These are phyloP conservation scores for Microctonus brassicae DNA, from an alignment of 2,888 invertebrate genomes.

Conservation along the genomic window DNA sequence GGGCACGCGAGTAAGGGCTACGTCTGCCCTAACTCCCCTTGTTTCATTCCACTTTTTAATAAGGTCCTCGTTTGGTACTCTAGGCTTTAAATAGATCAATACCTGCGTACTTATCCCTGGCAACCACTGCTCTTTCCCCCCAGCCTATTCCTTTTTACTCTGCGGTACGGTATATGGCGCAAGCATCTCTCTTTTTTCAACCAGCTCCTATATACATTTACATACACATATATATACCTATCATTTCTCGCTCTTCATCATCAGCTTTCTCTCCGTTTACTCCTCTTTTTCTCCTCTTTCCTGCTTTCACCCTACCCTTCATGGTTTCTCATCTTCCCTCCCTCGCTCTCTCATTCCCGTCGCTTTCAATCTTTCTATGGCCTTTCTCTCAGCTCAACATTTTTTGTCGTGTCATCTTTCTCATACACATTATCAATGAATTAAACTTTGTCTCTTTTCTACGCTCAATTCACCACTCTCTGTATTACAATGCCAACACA, in stretches of 20 bases:
- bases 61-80: constrained; percentile 71
- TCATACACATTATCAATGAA: constrained; percentile 44
- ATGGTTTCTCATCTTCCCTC: constrained; percentile 36
- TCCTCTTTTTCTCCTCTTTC: constrained; percentile 25
- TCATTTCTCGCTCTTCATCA: constrained; percentile 33
- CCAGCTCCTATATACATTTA: constrained; percentile 11
- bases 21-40: constrained; percentile 58
- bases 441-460: constrained; percentile 34
- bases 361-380: not conserved
- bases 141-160: constrained; percentile 50
- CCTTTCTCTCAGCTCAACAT: not conserved
- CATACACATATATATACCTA: constrained; percentile 13
- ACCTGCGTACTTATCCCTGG: constrained; percentile 69
- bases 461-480: constrained; percentile 29
- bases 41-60: constrained; percentile 70
- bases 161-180: constrained; percentile 36
- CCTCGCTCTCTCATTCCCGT: not conserved
- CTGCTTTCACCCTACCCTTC: too few species aligned
- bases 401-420: constrained; percentile 34
- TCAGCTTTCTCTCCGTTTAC: constrained; percentile 40
- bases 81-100: constrained; percentile 70
- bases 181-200: constrained; percentile 35
- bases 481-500: constrained; percentile 5
- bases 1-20: constrained; percentile 35
- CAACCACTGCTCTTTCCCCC: constrained; percentile 66